Percentiles rank a stretch among this genome's conserved stretches.
These are phyloP conservation scores for Acholoe squamosa DNA, from an alignment of 2,888 invertebrate species.

Conservation along the genomic window DNA sequence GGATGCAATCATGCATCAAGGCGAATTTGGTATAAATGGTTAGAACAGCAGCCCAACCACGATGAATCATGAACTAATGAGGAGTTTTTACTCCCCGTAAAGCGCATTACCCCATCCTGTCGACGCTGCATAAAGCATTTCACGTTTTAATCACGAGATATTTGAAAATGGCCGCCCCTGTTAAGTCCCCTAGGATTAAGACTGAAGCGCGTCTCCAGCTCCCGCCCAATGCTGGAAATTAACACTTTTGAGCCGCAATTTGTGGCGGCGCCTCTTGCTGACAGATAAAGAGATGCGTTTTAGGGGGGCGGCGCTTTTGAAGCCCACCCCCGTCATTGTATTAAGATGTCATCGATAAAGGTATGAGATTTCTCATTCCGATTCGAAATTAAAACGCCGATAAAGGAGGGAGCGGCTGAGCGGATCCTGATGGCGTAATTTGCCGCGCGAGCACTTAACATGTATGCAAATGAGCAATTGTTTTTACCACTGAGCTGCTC, in stretches of 20 bases:
- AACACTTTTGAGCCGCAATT: constrained; percentile 58
- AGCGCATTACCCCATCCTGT: constrained; percentile 43
- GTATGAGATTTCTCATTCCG: constrained; percentile 60
- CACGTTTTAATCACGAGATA: constrained; percentile 61
- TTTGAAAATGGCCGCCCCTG: constrained; percentile 49
- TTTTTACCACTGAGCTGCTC: background rate
- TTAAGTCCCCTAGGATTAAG: constrained; percentile 45
- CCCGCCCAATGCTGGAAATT: constrained; percentile 38
- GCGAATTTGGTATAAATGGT: too few species aligned
- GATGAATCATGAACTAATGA: constrained; percentile 61
- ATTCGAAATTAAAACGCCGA: constrained; percentile 54
- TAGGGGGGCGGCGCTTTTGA: background rate
- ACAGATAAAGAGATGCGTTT: constrained; percentile 31
- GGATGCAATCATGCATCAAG: too few species aligned
- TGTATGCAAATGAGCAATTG: constrained; percentile 54
- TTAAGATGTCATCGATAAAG: constrained; percentile 55
- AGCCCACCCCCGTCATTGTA: background rate
- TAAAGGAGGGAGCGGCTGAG: constrained; percentile 16
- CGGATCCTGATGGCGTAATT: constrained; percentile 47
- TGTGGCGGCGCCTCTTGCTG: background rate
- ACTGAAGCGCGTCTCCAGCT: background rate
- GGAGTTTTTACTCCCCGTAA: constrained; percentile 13
- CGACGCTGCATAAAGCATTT: constrained; percentile 55
- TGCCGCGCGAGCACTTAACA: constrained; percentile 17
- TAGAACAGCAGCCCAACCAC: background rate